Conservation (phyloP, 2,797 vertebrate species). For the Channallabes apus region DNA sequence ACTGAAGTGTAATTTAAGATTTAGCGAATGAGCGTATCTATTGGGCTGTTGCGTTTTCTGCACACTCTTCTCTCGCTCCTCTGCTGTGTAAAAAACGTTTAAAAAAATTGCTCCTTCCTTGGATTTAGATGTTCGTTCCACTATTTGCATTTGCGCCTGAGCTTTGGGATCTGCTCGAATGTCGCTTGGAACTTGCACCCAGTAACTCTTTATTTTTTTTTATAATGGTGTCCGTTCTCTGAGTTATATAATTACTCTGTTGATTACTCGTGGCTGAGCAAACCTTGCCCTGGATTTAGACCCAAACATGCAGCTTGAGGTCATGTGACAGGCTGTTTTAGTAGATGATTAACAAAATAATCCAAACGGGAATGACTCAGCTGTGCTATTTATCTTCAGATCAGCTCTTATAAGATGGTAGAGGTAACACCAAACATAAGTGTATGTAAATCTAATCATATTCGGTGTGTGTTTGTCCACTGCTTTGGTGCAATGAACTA, state of each 20-base stretch:
- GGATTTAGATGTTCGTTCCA: not conserved
- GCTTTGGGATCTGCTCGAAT: not conserved
- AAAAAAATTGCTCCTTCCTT: not conserved
- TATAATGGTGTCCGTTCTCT: not conserved
- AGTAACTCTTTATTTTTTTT: conserved; percentile 7
- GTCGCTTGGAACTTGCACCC: conserved; percentile 7
- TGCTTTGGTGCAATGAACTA: not conserved
- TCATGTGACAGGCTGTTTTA: conserved; percentile 14
- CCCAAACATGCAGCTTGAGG: conserved; percentile 2
- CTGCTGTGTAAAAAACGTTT: not conserved
- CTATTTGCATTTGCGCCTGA: not conserved
- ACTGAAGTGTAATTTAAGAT: not conserved
- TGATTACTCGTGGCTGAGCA: conserved; percentile 13
- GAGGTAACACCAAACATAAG: not conserved
- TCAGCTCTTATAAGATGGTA: not conserved
- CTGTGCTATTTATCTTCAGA: not conserved
- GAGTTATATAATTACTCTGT: conserved; percentile 21
- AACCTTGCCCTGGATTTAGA: conserved; percentile 26
- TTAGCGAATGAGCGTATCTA: not conserved
- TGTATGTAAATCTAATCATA: not conserved
- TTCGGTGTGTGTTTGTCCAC: not conserved
- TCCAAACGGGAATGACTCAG: conserved; percentile 5
- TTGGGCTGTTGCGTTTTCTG: not conserved
- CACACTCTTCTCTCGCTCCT: not conserved
- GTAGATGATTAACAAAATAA: conserved; percentile 30